phyloP scores from a whole-genome alignment of 2,113 vertebrate genomes.

The Bostrychus sinensis region DNA sequence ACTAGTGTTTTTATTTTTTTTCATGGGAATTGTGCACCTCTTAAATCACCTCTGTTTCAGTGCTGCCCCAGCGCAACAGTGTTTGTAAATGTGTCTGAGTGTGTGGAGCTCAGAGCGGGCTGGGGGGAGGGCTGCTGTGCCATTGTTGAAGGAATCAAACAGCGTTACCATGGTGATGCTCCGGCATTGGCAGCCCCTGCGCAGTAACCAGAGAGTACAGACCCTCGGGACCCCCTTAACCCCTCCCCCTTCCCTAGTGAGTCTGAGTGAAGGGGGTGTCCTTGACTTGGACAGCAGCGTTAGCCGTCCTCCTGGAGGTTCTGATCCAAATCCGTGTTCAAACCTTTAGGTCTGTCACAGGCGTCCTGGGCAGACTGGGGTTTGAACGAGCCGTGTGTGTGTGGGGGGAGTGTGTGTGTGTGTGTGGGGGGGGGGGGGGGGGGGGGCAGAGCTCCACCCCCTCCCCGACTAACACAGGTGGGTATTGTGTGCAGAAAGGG shows the following conservation, averaged over 20 bases:
- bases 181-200: constrained; percentile 75
- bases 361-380: constrained; percentile 59
- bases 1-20: neutral
- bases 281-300: constrained; percentile 17
- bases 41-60: constrained; percentile 26
- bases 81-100: constrained; percentile 28
- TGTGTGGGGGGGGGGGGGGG: neutral
- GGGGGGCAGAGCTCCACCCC: constrained; percentile 38
- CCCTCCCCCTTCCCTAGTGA: constrained; percentile 29
- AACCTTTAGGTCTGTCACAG: constrained; percentile 55
- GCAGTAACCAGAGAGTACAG: constrained; percentile 78
- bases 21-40: constrained; percentile 4
- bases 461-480: constrained; percentile 71
- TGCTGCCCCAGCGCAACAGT: constrained; percentile 34
- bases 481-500: constrained; percentile 71
- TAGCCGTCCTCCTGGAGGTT: neutral
- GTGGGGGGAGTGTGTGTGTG: no score
- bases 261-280: constrained; percentile 13
- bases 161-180: constrained; percentile 79
- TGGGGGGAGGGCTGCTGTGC: constrained; percentile 51
- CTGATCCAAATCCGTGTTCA: constrained; percentile 14
- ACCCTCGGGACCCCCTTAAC: constrained; percentile 70
- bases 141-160: constrained; percentile 83
- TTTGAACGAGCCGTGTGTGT: constrained; percentile 55
- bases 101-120: constrained; percentile 43